Base-by-base conservation (phyloP, 1,140 invertebrate genomes). In the Cepaea nemoralis region DNA sequence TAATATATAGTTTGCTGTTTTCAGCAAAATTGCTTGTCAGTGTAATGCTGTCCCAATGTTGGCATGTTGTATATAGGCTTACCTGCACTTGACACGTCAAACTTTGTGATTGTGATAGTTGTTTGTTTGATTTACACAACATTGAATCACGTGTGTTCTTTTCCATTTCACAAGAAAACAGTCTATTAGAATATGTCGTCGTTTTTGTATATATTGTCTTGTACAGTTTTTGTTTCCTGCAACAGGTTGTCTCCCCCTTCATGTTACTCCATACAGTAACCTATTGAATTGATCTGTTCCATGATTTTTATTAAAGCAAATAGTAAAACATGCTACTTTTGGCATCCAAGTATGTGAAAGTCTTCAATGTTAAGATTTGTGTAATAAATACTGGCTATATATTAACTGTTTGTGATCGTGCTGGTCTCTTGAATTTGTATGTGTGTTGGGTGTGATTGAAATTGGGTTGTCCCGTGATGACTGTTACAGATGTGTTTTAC, bases 341-440 rank as follows among this genome's bases (percentile, higher is more conserved):
- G 77, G n/a, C 76, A 77, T 78, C 70, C 31, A n/a, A 22, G 69
- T 71, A 45, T 77, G 55, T 66, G 75, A 74, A 74, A 67, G 76
- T 77, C 59, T 67, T 77, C 12, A 66, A 77, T 59, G 76, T 76
- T 66, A 45, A 69, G 77, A 78, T 78, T 78, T 78, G 77, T 78
- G 77, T 78, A 78, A 78, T 78, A 78, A 78, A 78, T 78, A 78
- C 59, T 69, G 63, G 63, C 77, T 78, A 42, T 78, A 78, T 78
- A 78, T 78, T 45, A 31, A 1, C 48, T 33, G 35, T 75, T 75
- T 45, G 45, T 63, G n/a, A 31, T 63, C n/a, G 33, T 63, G 6
- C 59, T 27, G 6, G 8, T 31, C 5, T 63, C 6, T 63, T 27
- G 2, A 63, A 31, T 63, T 31, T 55, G 50, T 19, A 55, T 55